Conservation (phyloP, 2,888 invertebrate species). For the Monoplex corrugatus region DNA sequence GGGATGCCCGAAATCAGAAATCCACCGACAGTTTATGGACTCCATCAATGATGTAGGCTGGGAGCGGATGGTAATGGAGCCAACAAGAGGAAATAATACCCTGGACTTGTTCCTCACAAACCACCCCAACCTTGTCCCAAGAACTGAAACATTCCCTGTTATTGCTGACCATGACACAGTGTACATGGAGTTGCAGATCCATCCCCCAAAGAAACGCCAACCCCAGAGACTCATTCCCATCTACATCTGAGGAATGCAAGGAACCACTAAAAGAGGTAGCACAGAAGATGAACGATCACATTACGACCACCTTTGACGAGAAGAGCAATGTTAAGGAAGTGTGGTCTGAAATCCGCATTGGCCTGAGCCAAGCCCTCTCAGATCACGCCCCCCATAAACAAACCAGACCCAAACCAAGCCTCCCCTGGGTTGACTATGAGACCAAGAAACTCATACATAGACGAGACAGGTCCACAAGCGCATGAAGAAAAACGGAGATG, state of each 20-base stretch:
- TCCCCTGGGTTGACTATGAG: too few species aligned
- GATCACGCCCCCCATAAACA: too few species aligned
- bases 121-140: constrained; percentile 18
- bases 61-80: not conserved
- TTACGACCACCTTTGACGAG: too few species aligned
- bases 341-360: too few species aligned
- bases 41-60: constrained; percentile 29
- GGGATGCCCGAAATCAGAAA: not conserved
- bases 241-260: too few species aligned
- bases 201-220: constrained; percentile 17
- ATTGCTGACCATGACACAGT: constrained; percentile 33
- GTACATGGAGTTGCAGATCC: constrained; percentile 26
- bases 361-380: too few species aligned
- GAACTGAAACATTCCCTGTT: constrained; percentile 30
- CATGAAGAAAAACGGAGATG: not conserved
- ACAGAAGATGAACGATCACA: not conserved
- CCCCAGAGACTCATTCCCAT: not conserved
- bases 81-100: not conserved
- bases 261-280: constrained; percentile 10
- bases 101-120: constrained; percentile 9
- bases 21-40: constrained; percentile 34
- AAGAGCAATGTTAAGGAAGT: too few species aligned
- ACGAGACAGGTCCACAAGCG: too few species aligned
- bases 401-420: too few species aligned
- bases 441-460: too few species aligned